Evolutionary conservation across 2,113 vertebrate species (phyloP), one percentile per base, ranked within the genome.

Genomic region (Grantiella picta): DNA sequence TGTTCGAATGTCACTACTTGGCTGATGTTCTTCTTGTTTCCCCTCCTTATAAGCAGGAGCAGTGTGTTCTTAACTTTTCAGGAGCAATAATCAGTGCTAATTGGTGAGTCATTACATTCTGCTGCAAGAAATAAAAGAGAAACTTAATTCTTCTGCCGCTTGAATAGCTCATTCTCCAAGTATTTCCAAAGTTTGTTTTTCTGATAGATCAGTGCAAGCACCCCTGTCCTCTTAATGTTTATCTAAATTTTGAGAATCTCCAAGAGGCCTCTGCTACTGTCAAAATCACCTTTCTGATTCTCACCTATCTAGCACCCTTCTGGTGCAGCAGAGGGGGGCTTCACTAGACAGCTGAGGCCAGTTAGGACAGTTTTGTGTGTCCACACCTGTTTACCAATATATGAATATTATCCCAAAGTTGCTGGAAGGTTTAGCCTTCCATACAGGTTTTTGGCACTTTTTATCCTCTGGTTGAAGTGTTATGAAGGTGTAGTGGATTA

Each of bases 1-100:
- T 87, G 19, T 81, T 96, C 92, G 89, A 91, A 84, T 90, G 83
- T 69, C 92, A 68, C 7, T 92, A 73, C 52, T 86, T 83, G 23
- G 33, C 57, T 89, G 56, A 90, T 72, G 19, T 31, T 49, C 42
- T 45, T 59, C 52, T 65, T 77, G 65, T 42, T 94, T 94, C 72
- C 28, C 11, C 8, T 14, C 6, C 11, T 28, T 61, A 76, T 61
- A 89, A 18, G 18, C 12, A 71, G 40, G 71, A 82, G 15, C 36
- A 77, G 85, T 64, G 82, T 73, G 47, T 57, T 85, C 52, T 70
- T 76, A 72, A 31, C 36, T 59, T 21, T 69, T 66, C 40, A 81
- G 40, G 7, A 92, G 5, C 22, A 79, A 60, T 82, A 83, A 57
- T 77, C 93, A 70, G 16, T 15, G 70, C 31, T 81, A 91, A 82